Percentiles rank a stretch among this genome's conserved stretches.
phyloP scores from a whole-genome alignment of 2,797 vertebrate species.

The Trachurus trachurus region DNA sequence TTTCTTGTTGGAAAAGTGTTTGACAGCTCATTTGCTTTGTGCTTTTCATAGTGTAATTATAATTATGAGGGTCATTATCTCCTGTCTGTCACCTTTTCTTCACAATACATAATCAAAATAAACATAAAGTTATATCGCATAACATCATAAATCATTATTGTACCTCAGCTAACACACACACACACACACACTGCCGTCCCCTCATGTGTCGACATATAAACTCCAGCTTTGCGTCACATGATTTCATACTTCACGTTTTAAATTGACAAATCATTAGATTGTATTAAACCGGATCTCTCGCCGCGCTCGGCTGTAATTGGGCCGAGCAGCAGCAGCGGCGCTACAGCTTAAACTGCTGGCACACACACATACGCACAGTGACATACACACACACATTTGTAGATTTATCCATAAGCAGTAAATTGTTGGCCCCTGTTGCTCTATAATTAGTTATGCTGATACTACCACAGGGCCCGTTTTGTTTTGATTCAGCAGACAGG shows the following conservation, averaged over 20 bases:
- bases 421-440: constrained; percentile 47
- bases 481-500: constrained; percentile 27
- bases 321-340: constrained; percentile 18
- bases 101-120: too few species aligned
- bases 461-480: constrained; percentile 32
- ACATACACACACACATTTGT: constrained; percentile 10
- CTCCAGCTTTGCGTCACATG: constrained; percentile 4
- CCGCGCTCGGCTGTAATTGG: constrained; percentile 50
- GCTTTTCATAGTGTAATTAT: too few species aligned
- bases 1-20: too few species aligned
- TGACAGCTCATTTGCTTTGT: too few species aligned
- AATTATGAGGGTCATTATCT: too few species aligned
- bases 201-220: constrained; percentile 19
- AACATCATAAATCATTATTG: background rate
- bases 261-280: constrained; percentile 46
- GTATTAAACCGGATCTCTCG: constrained; percentile 40
- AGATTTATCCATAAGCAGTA: constrained; percentile 19
- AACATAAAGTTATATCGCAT: too few species aligned
- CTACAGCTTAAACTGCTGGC: constrained; percentile 9
- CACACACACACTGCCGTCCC: background rate
- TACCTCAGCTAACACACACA: constrained; percentile 9
- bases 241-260: constrained; percentile 37
- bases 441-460: constrained; percentile 51
- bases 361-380: background rate
- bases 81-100: too few species aligned